A percentile compares a stretch with the other conserved stretches of the same genome.
These are phyloP conservation scores for Strigamia transsilvanica DNA, from an alignment of 2,888 invertebrate genomes.

Conservation along the genomic window DNA sequence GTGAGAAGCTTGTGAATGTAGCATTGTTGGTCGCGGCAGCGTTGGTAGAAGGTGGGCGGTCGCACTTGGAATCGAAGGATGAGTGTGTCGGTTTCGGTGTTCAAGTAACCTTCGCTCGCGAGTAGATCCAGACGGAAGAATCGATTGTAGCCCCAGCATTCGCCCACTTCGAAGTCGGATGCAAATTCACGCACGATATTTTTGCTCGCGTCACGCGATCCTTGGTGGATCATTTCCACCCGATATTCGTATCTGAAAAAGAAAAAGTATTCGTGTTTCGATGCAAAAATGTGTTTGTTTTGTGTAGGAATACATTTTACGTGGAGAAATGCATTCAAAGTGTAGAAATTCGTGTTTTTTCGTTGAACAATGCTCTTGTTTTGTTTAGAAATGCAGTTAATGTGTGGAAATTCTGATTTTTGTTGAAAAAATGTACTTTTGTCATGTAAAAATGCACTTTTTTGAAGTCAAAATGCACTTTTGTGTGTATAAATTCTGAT, in stretches of 20 bases:
- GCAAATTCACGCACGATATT: slow-evolving; percentile 94
- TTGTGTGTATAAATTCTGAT: no score
- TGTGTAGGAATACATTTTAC: no score
- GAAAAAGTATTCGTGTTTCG: no score
- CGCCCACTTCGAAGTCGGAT: slow-evolving; percentile 94
- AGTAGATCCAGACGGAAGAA: slow-evolving; percentile 89
- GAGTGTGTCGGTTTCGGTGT: slow-evolving; percentile 82
- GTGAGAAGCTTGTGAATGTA: slow-evolving; percentile 85
- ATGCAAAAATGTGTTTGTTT: no score
- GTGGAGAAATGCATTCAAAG: no score
- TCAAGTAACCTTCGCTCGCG: slow-evolving; percentile 88
- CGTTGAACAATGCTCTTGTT: no score
- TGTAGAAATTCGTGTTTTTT: no score
- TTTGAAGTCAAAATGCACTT: no score
- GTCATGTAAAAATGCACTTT: no score
- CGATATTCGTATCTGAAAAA: slow-evolving; percentile 82
- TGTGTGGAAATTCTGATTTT: no score
- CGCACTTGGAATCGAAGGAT: slow-evolving; percentile 89
- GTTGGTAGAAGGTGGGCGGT: slow-evolving; percentile 91
- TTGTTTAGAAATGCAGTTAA: no score
- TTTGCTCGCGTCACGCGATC: slow-evolving; percentile 73
- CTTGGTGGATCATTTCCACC: slow-evolving; percentile 94
- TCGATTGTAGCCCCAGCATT: slow-evolving; percentile 96
- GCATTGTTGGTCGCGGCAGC: slow-evolving; percentile 92
- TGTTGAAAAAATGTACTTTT: no score